Percentiles rank a stretch among this genome's conserved stretches.
Conservation (phyloP, 2,888 invertebrate genomes). For the Timema podura region DNA sequence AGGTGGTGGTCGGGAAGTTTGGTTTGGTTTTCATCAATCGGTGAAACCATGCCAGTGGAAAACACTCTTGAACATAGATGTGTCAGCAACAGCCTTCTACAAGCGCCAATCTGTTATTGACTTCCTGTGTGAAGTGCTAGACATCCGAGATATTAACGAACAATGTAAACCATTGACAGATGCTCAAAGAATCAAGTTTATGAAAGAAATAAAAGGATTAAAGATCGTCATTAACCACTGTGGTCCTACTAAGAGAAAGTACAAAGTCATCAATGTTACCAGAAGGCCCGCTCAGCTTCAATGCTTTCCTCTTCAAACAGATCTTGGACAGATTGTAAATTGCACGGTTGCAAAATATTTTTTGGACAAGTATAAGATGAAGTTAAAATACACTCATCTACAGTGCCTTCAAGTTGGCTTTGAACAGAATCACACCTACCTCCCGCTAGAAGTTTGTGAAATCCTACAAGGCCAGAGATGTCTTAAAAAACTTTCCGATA, state of each 20-base stretch:
- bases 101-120: conserved; percentile 99
- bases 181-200: conserved; percentile 98
- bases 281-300: conserved; percentile 99
- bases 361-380: conserved; percentile 99
- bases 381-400: conserved; percentile 93
- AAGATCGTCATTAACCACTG: conserved; percentile 99
- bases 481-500: conserved; percentile 99
- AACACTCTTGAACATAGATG: conserved; percentile 99
- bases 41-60: conserved; percentile 99
- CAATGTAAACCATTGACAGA: conserved; percentile 96
- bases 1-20: conserved; percentile 94
- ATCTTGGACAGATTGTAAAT: conserved; percentile 98
- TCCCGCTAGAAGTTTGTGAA: conserved; percentile 98
- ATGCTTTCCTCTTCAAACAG: conserved; percentile 96
- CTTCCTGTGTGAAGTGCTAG: conserved; percentile 99
- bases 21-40: conserved; percentile 99
- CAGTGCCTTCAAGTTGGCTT: conserved; percentile 99
- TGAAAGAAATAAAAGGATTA: conserved; percentile 99
- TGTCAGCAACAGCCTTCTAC: conserved; percentile 99
- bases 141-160: conserved; percentile 92
- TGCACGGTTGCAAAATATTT: conserved; percentile 99
- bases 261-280: conserved; percentile 99
- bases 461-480: conserved; percentile 99
- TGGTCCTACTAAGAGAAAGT: conserved; percentile 97
- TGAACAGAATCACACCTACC: conserved; percentile 99